These are phyloP conservation scores for Acromyrmex heyeri DNA, from an alignment of 1,140 invertebrate genomes.

Conservation along the genomic window DNA sequence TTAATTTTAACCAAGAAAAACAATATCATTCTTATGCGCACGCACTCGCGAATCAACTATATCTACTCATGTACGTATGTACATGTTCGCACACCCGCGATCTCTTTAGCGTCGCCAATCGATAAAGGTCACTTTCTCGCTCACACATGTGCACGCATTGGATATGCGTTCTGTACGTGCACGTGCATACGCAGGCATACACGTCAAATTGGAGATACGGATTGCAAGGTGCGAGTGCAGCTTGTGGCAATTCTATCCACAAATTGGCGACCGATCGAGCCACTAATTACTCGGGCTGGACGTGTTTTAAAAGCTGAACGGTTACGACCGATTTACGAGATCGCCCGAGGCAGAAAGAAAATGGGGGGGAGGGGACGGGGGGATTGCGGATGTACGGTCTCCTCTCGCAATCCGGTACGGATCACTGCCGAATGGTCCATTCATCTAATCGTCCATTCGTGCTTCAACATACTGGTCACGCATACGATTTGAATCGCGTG, in stretches of 20 bases:
- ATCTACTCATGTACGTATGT: background rate
- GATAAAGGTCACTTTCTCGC: slow-evolving; percentile 38
- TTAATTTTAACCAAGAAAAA: background rate
- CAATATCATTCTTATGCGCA: background rate
- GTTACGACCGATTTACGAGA: slow-evolving; percentile 75
- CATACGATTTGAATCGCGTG: slow-evolving; percentile 11
- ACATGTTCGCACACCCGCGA: background rate
- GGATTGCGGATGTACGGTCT: background rate
- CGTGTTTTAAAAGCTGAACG: slow-evolving; percentile 78
- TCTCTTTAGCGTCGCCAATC: slow-evolving; percentile 18
- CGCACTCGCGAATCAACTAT: background rate
- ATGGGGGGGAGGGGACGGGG: background rate
- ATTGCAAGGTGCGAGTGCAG: slow-evolving; percentile 46
- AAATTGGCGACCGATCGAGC: slow-evolving; percentile 80
- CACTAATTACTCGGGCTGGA: slow-evolving; percentile 77
- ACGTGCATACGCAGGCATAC: background rate
- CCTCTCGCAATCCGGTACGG: slow-evolving; percentile 36
- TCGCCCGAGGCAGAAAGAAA: slow-evolving; percentile 56
- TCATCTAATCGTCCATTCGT: slow-evolving; percentile 45
- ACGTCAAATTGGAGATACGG: slow-evolving; percentile 17
- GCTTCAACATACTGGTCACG: slow-evolving; percentile 44
- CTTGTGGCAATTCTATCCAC: slow-evolving; percentile 70
- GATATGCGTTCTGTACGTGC: background rate
- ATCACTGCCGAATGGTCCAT: slow-evolving; percentile 45
- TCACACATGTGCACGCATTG: slow-evolving; percentile 5